phyloP scores from a whole-genome alignment of 2,797 vertebrate species.

The Pampus argenteus region DNA sequence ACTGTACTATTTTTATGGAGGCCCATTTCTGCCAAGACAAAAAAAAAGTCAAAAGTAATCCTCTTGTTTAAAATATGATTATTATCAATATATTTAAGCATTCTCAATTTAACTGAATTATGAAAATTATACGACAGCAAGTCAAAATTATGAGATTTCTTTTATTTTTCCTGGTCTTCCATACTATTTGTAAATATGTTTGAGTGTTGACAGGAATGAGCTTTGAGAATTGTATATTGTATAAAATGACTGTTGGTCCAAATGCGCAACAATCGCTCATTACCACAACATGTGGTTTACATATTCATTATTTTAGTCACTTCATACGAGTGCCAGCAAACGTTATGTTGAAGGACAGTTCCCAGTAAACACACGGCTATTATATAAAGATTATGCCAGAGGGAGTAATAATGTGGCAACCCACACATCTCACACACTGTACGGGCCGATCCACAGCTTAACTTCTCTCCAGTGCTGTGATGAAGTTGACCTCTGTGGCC shows the following conservation, averaged over 20 bases:
- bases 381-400: constrained; percentile 38
- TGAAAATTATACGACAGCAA: too few relatives aligned
- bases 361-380: constrained; percentile 53
- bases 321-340: constrained; percentile 16
- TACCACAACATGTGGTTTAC: constrained; percentile 27
- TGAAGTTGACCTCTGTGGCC: constrained; percentile 65
- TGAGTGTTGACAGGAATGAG: neutral
- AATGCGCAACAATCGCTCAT: constrained; percentile 15
- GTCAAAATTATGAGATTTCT: neutral
- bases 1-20: constrained; percentile 6
- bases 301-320: constrained; percentile 17
- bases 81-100: too few relatives aligned
- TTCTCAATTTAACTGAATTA: too few relatives aligned
- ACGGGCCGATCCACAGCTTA: constrained; percentile 59
- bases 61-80: too few relatives aligned
- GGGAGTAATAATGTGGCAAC: constrained; percentile 67
- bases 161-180: neutral
- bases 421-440: constrained; percentile 45
- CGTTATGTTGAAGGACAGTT: constrained; percentile 23
- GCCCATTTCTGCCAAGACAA: neutral
- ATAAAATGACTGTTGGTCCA: constrained; percentile 9
- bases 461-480: constrained; percentile 52
- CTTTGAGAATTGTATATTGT: neutral
- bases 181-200: neutral
- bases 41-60: too few relatives aligned